Evolutionary conservation across 2,888 invertebrate genomes (phyloP).

Genomic region (Cerceris rybyensis): DNA sequence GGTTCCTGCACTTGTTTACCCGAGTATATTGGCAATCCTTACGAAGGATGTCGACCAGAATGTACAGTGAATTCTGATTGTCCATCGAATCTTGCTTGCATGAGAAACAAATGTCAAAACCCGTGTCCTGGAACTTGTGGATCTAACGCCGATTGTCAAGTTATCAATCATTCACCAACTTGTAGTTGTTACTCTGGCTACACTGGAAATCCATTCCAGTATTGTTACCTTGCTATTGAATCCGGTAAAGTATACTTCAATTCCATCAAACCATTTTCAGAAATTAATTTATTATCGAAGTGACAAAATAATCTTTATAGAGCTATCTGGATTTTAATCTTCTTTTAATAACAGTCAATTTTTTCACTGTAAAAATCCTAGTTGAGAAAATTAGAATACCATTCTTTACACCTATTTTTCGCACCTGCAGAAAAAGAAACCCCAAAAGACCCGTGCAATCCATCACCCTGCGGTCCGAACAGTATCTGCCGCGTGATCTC

Average conservation of each 20-base stretch:
- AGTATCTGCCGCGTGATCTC: slow-evolving; percentile 86
- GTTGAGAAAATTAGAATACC: too few species aligned
- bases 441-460: slow-evolving; percentile 83
- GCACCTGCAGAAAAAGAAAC: slow-evolving; percentile 5
- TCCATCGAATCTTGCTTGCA: slow-evolving; percentile 87
- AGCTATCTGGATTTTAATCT: too few species aligned
- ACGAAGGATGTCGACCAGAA: slow-evolving; percentile 89
- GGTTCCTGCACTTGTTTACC: slow-evolving; percentile 90
- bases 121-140: slow-evolving; percentile 90
- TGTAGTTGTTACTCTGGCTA: slow-evolving; percentile 81
- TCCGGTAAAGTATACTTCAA: slow-evolving; percentile 43
- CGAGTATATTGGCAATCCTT: slow-evolving; percentile 88
- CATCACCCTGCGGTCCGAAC: slow-evolving; percentile 89
- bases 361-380: too few species aligned
- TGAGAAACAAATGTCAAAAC: slow-evolving; percentile 89
- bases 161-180: slow-evolving; percentile 82
- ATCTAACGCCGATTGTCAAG: slow-evolving; percentile 82
- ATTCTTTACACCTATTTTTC: too few species aligned
- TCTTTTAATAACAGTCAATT: too few species aligned
- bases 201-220: slow-evolving; percentile 84
- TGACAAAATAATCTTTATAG: too few species aligned
- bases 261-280: too few species aligned
- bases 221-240: slow-evolving; percentile 79
- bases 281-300: too few species aligned
- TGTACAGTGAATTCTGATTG: slow-evolving; percentile 91